Conservation (phyloP, 2,797 vertebrate species). For the Xenentodon cancila region DNA sequence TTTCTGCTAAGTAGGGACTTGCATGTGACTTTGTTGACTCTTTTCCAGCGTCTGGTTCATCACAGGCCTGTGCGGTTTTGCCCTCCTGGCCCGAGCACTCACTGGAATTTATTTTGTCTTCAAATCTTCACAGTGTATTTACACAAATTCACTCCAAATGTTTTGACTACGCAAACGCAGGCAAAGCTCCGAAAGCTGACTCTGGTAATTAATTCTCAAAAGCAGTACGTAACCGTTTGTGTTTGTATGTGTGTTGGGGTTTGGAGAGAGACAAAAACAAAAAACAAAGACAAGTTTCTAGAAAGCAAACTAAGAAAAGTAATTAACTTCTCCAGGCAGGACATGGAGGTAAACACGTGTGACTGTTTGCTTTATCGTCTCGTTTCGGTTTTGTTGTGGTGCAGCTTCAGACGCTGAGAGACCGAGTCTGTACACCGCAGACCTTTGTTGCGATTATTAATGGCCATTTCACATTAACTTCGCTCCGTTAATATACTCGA, state of each 20-base stretch:
- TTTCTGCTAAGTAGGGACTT: constrained; percentile 20
- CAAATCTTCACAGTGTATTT: not conserved
- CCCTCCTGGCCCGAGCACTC: not conserved
- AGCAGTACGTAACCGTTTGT: not conserved
- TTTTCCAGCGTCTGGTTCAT: constrained; percentile 8
- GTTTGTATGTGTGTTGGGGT: constrained; percentile 18
- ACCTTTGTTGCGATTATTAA: constrained; percentile 78
- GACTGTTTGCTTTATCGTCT: constrained; percentile 65
- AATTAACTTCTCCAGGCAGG: constrained; percentile 71
- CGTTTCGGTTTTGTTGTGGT: constrained; percentile 35
- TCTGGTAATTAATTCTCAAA: constrained; percentile 61
- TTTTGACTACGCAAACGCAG: constrained; percentile 53
- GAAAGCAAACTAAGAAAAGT: constrained; percentile 68
- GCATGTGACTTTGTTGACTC: constrained; percentile 24
- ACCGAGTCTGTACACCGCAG: constrained; percentile 20
- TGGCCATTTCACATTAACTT: constrained; percentile 73
- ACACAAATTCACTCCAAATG: not conserved
- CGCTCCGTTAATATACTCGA: constrained; percentile 67
- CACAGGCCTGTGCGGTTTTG: too few relatives aligned
- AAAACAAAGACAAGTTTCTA: constrained; percentile 24
- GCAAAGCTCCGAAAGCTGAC: constrained; percentile 51
- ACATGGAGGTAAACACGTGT: constrained; percentile 66
- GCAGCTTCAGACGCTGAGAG: constrained; percentile 33
- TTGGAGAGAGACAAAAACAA: not conserved
- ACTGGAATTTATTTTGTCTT: constrained; percentile 3